Conservation (phyloP, 2,113 vertebrate species). For the Monopterus albus region DNA sequence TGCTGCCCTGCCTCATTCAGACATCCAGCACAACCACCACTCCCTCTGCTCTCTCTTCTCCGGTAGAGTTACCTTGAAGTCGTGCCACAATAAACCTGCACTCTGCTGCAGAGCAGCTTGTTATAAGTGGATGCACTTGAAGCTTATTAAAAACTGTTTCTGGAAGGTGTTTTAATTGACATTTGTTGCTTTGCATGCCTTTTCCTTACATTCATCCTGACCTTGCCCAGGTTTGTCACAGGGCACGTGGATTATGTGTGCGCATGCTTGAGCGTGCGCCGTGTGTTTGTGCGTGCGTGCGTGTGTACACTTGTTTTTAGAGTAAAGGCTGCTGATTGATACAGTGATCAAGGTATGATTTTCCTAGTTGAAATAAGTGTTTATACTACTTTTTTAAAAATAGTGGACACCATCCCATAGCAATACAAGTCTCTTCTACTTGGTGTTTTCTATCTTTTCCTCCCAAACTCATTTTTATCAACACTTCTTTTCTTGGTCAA, state of each 20-base stretch:
- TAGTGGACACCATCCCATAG: slow-evolving; percentile 44
- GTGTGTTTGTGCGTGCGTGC: slow-evolving; percentile 25
- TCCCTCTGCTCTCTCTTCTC: neutral
- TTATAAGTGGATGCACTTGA: slow-evolving; percentile 32
- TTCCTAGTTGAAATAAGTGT: slow-evolving; percentile 40
- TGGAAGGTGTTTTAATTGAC: slow-evolving; percentile 53
- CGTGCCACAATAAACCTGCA: slow-evolving; percentile 34
- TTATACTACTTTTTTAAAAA: slow-evolving; percentile 58
- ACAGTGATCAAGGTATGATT: slow-evolving; percentile 59
- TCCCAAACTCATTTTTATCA: slow-evolving; percentile 1
- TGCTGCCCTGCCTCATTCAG: slow-evolving; percentile 20
- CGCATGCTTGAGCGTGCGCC: slow-evolving; percentile 39
- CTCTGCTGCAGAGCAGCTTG: slow-evolving; percentile 1
- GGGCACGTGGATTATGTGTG: slow-evolving; percentile 41
- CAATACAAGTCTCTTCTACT: slow-evolving; percentile 61
- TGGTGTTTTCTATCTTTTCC: slow-evolving; percentile 45
- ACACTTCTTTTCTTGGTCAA: neutral
- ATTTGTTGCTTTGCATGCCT: slow-evolving; percentile 70
- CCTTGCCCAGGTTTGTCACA: slow-evolving; percentile 32
- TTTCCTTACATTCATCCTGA: slow-evolving; percentile 60
- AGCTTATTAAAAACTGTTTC: slow-evolving; percentile 55
- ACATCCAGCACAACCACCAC: slow-evolving; percentile 1
- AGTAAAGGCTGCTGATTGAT: slow-evolving; percentile 73
- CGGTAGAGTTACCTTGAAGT: slow-evolving; percentile 2
- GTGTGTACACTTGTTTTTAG: slow-evolving; percentile 55